phyloP scores from a whole-genome alignment of 2,113 vertebrate genomes.

The Colaptes auratus region DNA sequence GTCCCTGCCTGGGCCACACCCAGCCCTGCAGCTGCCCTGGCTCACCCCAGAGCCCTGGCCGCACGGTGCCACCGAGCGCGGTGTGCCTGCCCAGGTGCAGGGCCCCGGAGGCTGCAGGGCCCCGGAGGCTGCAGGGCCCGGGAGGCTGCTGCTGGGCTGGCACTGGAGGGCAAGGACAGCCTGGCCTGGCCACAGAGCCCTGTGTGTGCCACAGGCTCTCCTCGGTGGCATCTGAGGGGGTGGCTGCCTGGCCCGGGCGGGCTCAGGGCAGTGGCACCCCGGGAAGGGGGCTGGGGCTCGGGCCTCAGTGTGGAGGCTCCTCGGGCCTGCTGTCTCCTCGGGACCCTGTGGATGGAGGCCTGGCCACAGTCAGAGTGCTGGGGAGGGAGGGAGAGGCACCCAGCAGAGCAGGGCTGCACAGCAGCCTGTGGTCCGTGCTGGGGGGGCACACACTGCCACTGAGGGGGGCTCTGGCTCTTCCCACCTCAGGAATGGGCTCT shows the following conservation, averaged over 20 bases:
- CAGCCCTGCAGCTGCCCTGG: not conserved
- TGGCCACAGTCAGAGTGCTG: not conserved
- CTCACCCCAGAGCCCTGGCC: constrained; percentile 5
- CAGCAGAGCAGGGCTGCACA: not conserved
- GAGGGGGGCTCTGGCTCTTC: not conserved
- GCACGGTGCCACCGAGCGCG: not conserved
- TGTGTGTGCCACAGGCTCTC: not conserved
- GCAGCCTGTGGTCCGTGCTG: not conserved
- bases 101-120: no score
- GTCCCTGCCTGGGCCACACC: constrained; percentile 36
- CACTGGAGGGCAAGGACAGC: not conserved
- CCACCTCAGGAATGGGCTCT: not conserved
- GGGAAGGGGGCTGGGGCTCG: not conserved
- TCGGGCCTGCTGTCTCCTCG: not conserved
- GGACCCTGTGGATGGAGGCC: not conserved
- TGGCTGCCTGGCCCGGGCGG: not conserved
- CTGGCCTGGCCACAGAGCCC: not conserved
- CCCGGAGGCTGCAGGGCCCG: not conserved
- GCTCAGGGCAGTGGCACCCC: not conserved
- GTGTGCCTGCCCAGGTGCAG: not conserved
- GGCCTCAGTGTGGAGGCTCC: not conserved
- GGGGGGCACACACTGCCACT: not conserved
- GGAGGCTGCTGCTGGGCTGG: not conserved
- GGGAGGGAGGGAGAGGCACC: not conserved
- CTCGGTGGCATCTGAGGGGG: not conserved